Conservation (phyloP, 2,888 invertebrate genomes). For the Drepanosiphum platanoidis region DNA sequence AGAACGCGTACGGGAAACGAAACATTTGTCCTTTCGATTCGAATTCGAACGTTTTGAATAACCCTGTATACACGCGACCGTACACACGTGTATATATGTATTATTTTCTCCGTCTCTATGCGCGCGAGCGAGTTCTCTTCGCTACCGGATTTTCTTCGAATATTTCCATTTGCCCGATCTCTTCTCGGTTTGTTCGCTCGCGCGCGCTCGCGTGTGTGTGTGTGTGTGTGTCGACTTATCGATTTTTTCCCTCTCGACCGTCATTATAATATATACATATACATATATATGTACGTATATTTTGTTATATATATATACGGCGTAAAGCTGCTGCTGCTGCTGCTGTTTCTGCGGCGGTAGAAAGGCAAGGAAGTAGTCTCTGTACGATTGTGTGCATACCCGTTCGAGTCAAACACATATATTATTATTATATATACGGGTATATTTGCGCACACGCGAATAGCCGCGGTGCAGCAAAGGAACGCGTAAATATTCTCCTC, state of each 20-base stretch:
- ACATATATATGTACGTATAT: neutral
- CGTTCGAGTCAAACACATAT: neutral
- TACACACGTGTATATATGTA: neutral
- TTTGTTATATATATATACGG: neutral
- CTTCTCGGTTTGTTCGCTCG: neutral
- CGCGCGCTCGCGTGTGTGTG: too few species aligned
- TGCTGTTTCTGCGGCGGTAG: neutral
- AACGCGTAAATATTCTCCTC: neutral
- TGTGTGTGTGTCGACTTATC: conserved; percentile 43
- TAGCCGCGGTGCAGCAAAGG: neutral
- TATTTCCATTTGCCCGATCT: conserved; percentile 49
- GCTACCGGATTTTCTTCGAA: conserved; percentile 51
- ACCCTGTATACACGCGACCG: neutral
- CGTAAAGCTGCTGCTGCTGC: neutral
- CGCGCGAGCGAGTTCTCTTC: conserved; percentile 9
- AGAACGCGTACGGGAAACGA: too few species aligned
- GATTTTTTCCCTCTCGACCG: conserved; percentile 31
- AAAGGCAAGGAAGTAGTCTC: neutral
- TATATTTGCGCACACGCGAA: neutral
- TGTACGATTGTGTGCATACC: neutral
- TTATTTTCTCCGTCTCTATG: conserved; percentile 13
- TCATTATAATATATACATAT: neutral
- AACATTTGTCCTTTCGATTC: too few species aligned
- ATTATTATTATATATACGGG: neutral
- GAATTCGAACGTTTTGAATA: too few species aligned